Conservation (phyloP, 2,888 invertebrate species). For the Alsophila aescularia region DNA sequence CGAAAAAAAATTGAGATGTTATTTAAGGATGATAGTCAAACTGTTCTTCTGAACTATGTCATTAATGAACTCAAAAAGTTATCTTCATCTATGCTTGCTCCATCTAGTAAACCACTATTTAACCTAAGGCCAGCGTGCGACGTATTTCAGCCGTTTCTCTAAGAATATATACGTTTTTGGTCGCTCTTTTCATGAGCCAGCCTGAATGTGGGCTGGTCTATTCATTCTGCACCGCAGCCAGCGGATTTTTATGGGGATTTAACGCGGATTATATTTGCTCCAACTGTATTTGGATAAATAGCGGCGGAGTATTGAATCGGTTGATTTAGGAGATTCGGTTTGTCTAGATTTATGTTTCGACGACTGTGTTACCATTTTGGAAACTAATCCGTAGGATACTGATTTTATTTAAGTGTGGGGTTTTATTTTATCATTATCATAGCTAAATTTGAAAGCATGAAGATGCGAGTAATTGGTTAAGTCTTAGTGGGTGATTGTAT, state of each 20-base stretch:
- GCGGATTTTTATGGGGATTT: constrained; percentile 74
- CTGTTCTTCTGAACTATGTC: no score
- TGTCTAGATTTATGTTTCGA: constrained; percentile 18
- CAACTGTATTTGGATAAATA: constrained; percentile 66
- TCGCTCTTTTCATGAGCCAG: constrained; percentile 77
- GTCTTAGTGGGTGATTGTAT: no score
- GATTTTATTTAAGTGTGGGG: no score
- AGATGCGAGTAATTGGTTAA: no score
- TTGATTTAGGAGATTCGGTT: constrained; percentile 24
- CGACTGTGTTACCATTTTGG: neutral
- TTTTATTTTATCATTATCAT: no score
- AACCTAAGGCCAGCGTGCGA: constrained; percentile 50
- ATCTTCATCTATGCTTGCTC: neutral
- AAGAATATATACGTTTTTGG: constrained; percentile 76
- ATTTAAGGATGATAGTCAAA: no score
- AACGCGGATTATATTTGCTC: constrained; percentile 73
- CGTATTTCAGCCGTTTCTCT: constrained; percentile 76
- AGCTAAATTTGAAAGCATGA: no score
- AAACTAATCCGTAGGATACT: neutral
- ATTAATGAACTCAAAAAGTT: no score
- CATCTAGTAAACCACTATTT: constrained; percentile 21
- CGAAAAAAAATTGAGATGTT: neutral
- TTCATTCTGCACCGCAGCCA: constrained; percentile 69
- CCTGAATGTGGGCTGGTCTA: constrained; percentile 75
- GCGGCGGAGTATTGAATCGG: constrained; percentile 46